These are phyloP conservation scores for Toxotes chatareus DNA, from an alignment of 2,113 vertebrate genomes.

Conservation along the genomic window DNA sequence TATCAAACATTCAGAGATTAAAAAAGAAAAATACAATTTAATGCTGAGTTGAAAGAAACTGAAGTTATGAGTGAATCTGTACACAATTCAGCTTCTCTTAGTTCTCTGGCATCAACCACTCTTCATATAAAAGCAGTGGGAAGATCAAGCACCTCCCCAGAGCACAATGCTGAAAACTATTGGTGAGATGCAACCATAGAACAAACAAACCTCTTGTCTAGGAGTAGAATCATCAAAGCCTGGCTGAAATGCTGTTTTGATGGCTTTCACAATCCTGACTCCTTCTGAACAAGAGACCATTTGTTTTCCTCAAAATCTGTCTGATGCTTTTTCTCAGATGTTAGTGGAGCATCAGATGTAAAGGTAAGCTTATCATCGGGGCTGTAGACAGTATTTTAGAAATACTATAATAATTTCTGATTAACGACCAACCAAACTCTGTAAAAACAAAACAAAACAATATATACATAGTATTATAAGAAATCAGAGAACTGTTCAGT, in stretches of 20 bases:
- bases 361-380: background rate
- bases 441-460: background rate
- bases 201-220: slow-evolving; percentile 46
- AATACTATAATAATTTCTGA: background rate
- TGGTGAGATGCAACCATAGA: slow-evolving; percentile 28
- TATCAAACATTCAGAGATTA: too few species aligned
- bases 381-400: background rate
- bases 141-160: slow-evolving; percentile 63
- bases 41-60: background rate
- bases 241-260: slow-evolving; percentile 6
- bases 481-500: background rate
- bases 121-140: slow-evolving; percentile 34
- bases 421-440: too few species aligned
- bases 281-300: slow-evolving; percentile 4
- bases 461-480: background rate
- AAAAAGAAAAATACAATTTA: too few species aligned
- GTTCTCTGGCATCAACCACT: slow-evolving; percentile 34
- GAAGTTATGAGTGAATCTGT: background rate
- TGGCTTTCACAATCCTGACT: background rate
- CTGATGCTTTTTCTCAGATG: background rate
- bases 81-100: background rate
- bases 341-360: background rate
- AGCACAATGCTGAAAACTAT: slow-evolving; percentile 33
- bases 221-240: slow-evolving; percentile 6
- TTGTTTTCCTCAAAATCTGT: background rate